These are phyloP conservation scores for Platypus cylindrus DNA, from an alignment of 2,888 invertebrate genomes.

Conservation along the genomic window DNA sequence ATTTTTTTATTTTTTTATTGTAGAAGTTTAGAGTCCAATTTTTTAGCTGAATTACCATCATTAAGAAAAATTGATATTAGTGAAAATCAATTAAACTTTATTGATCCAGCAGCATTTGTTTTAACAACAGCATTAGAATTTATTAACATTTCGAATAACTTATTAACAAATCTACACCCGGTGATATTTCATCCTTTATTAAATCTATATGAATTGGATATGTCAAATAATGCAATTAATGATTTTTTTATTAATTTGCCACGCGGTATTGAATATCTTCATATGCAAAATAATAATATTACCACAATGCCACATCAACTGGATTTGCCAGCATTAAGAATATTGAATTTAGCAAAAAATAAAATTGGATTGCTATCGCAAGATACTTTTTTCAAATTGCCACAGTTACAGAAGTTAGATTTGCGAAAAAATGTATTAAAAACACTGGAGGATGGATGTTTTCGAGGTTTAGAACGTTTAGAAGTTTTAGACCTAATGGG, in stretches of 20 bases:
- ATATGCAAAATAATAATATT: conserved; percentile 59
- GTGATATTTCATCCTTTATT: conserved; percentile 63
- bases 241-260: conserved; percentile 69
- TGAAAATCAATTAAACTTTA: conserved; percentile 53
- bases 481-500: conserved; percentile 63
- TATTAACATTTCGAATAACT: conserved; percentile 67
- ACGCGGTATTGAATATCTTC: conserved; percentile 61
- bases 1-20: conserved; percentile 3
- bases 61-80: conserved; percentile 65
- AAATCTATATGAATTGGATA: conserved; percentile 66
- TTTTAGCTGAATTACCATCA: conserved; percentile 64
- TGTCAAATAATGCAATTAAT: conserved; percentile 57
- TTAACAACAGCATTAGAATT: conserved; percentile 62
- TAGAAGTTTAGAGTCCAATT: conserved; percentile 53
- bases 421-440: conserved; percentile 62
- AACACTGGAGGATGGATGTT: conserved; percentile 53
- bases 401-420: conserved; percentile 54
- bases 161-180: conserved; percentile 56
- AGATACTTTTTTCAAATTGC: conserved; percentile 50
- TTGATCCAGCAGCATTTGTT: conserved; percentile 63
- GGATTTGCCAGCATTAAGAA: conserved; percentile 57
- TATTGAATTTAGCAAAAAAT: conserved; percentile 64
- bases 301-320: conserved; percentile 51
- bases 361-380: conserved; percentile 56
- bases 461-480: conserved; percentile 55